Percentiles rank a stretch among this genome's conserved stretches.
phyloP scores from a whole-genome alignment of 1,140 invertebrate genomes.

The Halictus rubicundus region DNA sequence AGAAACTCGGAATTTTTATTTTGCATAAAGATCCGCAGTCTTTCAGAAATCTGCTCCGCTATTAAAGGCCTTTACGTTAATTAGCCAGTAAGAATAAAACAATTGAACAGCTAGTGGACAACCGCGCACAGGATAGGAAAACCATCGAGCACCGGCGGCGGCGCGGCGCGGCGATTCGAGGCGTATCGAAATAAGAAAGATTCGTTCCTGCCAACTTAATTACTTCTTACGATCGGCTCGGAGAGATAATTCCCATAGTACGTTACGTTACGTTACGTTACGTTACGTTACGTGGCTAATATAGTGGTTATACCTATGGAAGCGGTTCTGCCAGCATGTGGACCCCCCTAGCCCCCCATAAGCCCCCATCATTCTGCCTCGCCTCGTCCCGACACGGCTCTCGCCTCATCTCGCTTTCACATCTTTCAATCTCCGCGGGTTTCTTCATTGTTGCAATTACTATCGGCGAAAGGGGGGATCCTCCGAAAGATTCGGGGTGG shows the following conservation, averaged over 20 bases:
- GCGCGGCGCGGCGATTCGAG: neutral
- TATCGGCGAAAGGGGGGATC: neutral
- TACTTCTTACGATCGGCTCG: slow-evolving; percentile 24
- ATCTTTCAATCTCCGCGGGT: slow-evolving; percentile 46
- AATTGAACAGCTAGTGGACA: no score
- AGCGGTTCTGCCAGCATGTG: neutral
- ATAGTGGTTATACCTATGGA: neutral
- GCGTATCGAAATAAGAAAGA: slow-evolving; percentile 16
- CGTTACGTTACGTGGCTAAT: neutral
- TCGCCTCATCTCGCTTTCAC: slow-evolving; percentile 24
- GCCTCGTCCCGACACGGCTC: neutral
- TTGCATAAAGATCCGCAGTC: no score
- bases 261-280: neutral
- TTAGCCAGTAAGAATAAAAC: no score
- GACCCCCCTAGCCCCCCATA: no score
- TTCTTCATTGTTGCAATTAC: slow-evolving; percentile 41
- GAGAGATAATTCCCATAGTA: slow-evolving; percentile 16
- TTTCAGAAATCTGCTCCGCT: no score
- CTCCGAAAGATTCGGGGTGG: no score
- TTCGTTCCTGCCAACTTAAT: slow-evolving; percentile 24
- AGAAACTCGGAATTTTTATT: no score
- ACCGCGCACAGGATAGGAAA: neutral
- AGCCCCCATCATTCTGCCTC: neutral
- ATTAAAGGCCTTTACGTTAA: no score
- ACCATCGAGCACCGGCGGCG: neutral